Evolutionary conservation across 2,113 vertebrate species (phyloP).

Genomic region (Elachura formosa): DNA sequence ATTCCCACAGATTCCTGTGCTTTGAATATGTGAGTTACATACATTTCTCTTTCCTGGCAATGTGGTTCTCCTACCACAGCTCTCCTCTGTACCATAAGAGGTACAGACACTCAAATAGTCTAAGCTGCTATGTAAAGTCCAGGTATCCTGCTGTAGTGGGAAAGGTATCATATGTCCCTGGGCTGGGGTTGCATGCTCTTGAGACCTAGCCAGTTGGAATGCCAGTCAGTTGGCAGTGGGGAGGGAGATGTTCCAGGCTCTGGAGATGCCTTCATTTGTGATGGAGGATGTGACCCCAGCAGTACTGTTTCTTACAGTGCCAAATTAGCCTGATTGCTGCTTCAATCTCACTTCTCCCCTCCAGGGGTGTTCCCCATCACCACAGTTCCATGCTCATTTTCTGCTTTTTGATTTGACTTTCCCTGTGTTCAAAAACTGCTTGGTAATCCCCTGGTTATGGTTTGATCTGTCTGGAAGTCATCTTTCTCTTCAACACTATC

Average conservation of each 20-base stretch:
- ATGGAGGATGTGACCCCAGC: background rate
- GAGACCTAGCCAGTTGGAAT: background rate
- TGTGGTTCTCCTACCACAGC: background rate
- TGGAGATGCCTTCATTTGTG: background rate
- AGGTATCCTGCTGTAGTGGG: too few relatives aligned
- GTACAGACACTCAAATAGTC: background rate
- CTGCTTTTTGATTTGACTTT: background rate
- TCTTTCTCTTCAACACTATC: background rate
- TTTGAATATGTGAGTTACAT: background rate
- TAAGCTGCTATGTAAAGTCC: background rate
- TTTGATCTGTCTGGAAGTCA: background rate
- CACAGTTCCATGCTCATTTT: background rate
- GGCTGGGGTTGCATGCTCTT: background rate
- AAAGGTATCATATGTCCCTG: accelerated
- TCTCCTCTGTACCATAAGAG: background rate
- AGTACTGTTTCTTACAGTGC: background rate
- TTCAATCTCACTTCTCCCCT: background rate
- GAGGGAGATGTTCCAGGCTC: background rate
- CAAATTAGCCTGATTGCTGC: background rate
- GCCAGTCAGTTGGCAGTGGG: background rate
- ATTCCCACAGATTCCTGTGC: background rate
- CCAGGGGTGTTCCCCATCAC: too few relatives aligned
- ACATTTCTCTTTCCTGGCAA: background rate
- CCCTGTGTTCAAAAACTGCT: too few relatives aligned
- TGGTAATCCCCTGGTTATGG: background rate